A percentile compares a stretch with the other conserved stretches of the same genome.
phyloP scores from a whole-genome alignment of 2,113 vertebrate genomes.

The Eulemur rufifrons region DNA sequence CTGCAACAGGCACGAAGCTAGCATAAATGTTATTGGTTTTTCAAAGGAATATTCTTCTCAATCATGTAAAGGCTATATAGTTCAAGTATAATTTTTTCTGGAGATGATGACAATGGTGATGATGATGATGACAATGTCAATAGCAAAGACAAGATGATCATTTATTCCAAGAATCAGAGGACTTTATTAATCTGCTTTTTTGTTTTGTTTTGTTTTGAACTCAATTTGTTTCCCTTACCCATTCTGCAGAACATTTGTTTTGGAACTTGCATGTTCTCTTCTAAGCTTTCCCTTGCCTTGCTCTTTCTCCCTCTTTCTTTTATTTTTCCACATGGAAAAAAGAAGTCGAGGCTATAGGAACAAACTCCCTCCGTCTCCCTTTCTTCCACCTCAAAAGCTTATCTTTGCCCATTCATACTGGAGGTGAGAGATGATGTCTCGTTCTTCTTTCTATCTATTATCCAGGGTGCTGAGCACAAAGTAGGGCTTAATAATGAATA shows the following conservation, averaged over 20 bases:
- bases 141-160: background rate
- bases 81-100: background rate
- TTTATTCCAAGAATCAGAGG: background rate
- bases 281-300: background rate
- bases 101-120: background rate
- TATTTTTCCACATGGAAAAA: background rate
- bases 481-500: background rate
- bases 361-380: background rate
- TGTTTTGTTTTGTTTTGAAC: background rate
- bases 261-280: background rate
- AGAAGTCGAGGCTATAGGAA: background rate
- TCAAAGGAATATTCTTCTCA: background rate
- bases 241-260: background rate
- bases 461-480: background rate
- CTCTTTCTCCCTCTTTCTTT: background rate
- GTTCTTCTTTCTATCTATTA: background rate
- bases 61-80: background rate
- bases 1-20: no score
- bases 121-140: background rate
- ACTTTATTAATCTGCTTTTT: background rate
- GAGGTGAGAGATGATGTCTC: background rate
- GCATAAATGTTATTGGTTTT: fast-evolving
- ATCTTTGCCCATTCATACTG: background rate
- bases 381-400: background rate
- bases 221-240: background rate